Evolutionary conservation across 1,140 invertebrate genomes (phyloP).

Genomic region (Polypedilum vanderplanki): DNA sequence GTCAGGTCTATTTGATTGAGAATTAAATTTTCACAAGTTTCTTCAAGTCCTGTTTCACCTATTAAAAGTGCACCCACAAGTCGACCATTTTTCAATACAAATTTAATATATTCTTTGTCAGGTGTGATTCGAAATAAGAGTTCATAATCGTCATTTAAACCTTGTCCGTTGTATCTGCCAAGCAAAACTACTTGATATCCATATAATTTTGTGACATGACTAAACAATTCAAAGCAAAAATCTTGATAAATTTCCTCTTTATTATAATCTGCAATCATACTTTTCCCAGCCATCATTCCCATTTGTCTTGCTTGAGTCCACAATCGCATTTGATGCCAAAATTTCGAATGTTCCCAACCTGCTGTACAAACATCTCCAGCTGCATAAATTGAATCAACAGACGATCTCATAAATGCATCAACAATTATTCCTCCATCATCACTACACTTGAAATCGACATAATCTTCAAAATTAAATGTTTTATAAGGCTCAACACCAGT

Average conservation of each 20-base stretch:
- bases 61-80: slow-evolving; percentile 92
- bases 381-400: slow-evolving; percentile 73
- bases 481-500: slow-evolving; percentile 79
- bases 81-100: slow-evolving; percentile 74
- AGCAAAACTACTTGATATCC: slow-evolving; percentile 90
- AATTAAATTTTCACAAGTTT: slow-evolving; percentile 98
- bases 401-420: slow-evolving; percentile 80
- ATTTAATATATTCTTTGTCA: slow-evolving; percentile 82
- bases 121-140: slow-evolving; percentile 79
- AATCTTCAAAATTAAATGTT: slow-evolving; percentile 48
- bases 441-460: slow-evolving; percentile 52
- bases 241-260: slow-evolving; percentile 68
- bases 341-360: slow-evolving; percentile 64
- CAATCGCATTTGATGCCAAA: slow-evolving; percentile 95
- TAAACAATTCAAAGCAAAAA: slow-evolving; percentile 96
- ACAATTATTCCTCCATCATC: slow-evolving; percentile 73
- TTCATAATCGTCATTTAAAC: slow-evolving; percentile 75
- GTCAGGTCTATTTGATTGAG: slow-evolving; percentile 89
- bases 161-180: slow-evolving; percentile 92
- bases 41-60: slow-evolving; percentile 94
- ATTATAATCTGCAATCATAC: slow-evolving; percentile 64
- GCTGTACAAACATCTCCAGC: slow-evolving; percentile 89
- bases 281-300: slow-evolving; percentile 87
- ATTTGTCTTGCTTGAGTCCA: slow-evolving; percentile 98
- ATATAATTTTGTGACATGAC: slow-evolving; percentile 93